These are phyloP conservation scores for Scaptomyza hsui DNA, from an alignment of 1,140 invertebrate genomes.

Conservation along the genomic window DNA sequence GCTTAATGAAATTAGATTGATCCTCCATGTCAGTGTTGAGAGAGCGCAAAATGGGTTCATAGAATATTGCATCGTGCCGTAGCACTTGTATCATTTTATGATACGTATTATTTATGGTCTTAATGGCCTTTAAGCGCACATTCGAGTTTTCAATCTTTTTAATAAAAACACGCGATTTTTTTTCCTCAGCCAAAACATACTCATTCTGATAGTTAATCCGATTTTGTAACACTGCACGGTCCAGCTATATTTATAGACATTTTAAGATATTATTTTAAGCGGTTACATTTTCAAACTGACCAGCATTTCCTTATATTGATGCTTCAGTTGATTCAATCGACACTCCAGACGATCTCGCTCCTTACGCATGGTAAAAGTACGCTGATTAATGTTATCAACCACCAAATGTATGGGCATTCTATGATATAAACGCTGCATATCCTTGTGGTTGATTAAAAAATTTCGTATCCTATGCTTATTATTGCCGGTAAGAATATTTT, in stretches of 20 bases:
- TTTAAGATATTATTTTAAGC: not conserved
- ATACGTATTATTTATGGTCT: constrained; percentile 76
- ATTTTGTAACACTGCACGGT: constrained; percentile 67
- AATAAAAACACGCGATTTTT: constrained; percentile 57
- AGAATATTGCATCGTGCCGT: constrained; percentile 75
- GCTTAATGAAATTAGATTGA: constrained; percentile 77
- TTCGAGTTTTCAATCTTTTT: constrained; percentile 80
- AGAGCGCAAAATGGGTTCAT: constrained; percentile 77
- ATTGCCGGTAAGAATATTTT: constrained; percentile 63
- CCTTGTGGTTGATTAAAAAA: constrained; percentile 69
- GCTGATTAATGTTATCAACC: constrained; percentile 80
- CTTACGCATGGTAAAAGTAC: constrained; percentile 78
- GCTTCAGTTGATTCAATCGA: constrained; percentile 60
- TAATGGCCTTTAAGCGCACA: constrained; percentile 77
- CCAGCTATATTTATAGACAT: constrained; percentile 21
- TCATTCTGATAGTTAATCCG: constrained; percentile 80
- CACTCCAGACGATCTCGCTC: constrained; percentile 74
- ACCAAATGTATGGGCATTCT: constrained; percentile 77
- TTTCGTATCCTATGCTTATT: constrained; percentile 70
- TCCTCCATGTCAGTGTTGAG: constrained; percentile 75
- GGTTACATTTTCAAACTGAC: constrained; percentile 22
- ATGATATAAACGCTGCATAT: constrained; percentile 76
- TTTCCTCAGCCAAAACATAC: constrained; percentile 70
- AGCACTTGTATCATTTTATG: constrained; percentile 78
- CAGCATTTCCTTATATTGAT: constrained; percentile 52